phyloP scores from a whole-genome alignment of 2,797 vertebrate species.

The Eurystomus glaucurus region DNA sequence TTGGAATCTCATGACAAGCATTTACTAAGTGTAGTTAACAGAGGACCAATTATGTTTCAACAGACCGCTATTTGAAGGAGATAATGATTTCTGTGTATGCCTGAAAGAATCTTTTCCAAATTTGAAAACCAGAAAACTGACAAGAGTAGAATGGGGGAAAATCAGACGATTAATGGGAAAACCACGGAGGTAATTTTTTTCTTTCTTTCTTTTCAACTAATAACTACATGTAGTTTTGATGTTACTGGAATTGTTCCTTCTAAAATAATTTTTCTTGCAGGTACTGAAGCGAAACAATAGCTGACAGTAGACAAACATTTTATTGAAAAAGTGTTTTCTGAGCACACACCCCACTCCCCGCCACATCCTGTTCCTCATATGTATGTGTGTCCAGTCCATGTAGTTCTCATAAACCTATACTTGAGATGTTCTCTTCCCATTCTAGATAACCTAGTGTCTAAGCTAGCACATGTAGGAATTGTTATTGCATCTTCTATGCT shows the following conservation, averaged over 20 bases:
- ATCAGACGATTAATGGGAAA: slow-evolving; percentile 98
- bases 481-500: background rate
- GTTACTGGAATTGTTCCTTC: background rate
- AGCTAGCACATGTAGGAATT: background rate
- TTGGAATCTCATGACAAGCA: background rate
- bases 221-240: background rate
- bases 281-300: background rate
- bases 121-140: slow-evolving; percentile 96
- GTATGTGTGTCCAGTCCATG: rapidly evolving
- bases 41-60: slow-evolving; percentile 69
- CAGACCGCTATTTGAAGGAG: slow-evolving; percentile 98
- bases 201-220: background rate
- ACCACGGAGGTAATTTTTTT: slow-evolving; percentile 91
- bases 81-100: slow-evolving; percentile 99
- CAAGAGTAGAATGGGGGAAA: slow-evolving; percentile 97
- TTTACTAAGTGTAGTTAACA: slow-evolving; percentile 26
- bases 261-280: background rate
- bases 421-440: background rate
- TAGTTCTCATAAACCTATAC: background rate
- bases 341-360: rapidly evolving
- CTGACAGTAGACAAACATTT: background rate
- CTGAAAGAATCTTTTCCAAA: slow-evolving; percentile 98
- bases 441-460: background rate
- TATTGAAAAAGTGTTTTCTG: background rate
- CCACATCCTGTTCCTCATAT: background rate